Percentiles rank a stretch among this genome's conserved stretches.
Evolutionary conservation across 1,140 invertebrate species (phyloP).

Genomic region (Paraescarpia echinospica): DNA sequence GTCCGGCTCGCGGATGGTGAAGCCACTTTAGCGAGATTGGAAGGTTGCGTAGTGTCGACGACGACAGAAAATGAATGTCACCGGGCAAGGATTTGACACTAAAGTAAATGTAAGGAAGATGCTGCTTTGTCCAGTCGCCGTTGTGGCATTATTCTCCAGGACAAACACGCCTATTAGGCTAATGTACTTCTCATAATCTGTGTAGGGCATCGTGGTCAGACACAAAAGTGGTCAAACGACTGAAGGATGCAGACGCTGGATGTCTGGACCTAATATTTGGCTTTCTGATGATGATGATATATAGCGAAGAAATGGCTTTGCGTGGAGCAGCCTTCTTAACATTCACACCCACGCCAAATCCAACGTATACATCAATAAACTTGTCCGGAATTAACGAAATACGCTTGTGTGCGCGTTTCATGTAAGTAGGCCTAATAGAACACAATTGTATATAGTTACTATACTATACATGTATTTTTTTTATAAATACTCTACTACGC

Average conservation of each 20-base stretch:
- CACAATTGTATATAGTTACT: too few species aligned
- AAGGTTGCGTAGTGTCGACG: background rate
- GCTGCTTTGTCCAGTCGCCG: too few species aligned
- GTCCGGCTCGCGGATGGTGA: too few species aligned
- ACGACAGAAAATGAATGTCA: constrained; percentile 16
- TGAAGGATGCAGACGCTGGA: background rate
- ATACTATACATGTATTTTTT: too few species aligned
- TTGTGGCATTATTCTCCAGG: too few species aligned
- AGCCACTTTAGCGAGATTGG: too few species aligned
- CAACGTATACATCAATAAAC: background rate
- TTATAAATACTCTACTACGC: too few species aligned
- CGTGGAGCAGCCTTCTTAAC: background rate
- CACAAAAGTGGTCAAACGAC: background rate
- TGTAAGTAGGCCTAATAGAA: too few species aligned
- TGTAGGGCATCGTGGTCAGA: background rate
- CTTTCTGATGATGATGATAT: background rate
- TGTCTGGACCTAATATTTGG: too few species aligned
- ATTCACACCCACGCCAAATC: background rate
- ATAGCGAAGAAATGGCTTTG: background rate
- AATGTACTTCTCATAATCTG: background rate
- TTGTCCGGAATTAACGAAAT: background rate
- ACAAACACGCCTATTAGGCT: too few species aligned
- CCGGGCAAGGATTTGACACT: background rate
- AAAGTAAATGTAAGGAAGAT: background rate
- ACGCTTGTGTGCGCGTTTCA: too few species aligned